A percentile compares a stretch with the other conserved stretches of the same genome.
Conservation (phyloP, 2,888 invertebrate species). For the Octodonta nipae region DNA sequence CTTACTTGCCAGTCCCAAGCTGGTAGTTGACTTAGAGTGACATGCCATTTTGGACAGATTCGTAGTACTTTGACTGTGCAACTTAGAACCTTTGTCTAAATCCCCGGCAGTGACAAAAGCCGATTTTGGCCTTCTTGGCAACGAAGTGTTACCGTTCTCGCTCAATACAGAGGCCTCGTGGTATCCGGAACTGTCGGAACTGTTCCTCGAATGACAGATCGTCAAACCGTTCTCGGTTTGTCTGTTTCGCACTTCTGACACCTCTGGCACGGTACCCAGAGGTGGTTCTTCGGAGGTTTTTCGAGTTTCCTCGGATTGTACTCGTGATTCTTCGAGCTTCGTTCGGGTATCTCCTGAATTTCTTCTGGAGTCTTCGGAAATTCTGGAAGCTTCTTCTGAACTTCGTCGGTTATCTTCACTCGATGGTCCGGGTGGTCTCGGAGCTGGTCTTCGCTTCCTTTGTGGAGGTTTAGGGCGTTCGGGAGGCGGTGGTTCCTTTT, state of each 20-base stretch:
- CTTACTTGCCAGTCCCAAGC: slow-evolving; percentile 30
- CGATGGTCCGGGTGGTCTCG: slow-evolving; percentile 39
- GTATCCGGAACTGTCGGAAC: slow-evolving; percentile 60
- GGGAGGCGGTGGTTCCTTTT: slow-evolving; percentile 29
- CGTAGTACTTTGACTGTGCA: slow-evolving; percentile 26
- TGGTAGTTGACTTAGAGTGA: slow-evolving; percentile 34
- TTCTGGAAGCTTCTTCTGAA: neutral
- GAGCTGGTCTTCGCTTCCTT: slow-evolving; percentile 44
- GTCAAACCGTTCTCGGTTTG: slow-evolving; percentile 32
- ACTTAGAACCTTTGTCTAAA: slow-evolving; percentile 11
- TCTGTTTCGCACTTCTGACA: slow-evolving; percentile 12
- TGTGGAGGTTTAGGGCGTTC: slow-evolving; percentile 39
- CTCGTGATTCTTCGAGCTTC: no score
- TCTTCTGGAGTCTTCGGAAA: slow-evolving; percentile 1
- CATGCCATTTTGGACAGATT: slow-evolving; percentile 31
- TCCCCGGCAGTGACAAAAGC: slow-evolving; percentile 19
- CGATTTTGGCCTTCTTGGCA: slow-evolving; percentile 31
- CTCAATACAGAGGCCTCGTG: slow-evolving; percentile 55
- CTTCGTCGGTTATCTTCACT: no score
- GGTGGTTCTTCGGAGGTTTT: slow-evolving; percentile 17
- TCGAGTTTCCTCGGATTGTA: no score
- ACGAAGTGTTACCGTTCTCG: slow-evolving; percentile 40
- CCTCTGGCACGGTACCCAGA: slow-evolving; percentile 14
- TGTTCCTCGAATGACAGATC: slow-evolving; percentile 54
- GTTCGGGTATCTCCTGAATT: slow-evolving; percentile 5